phyloP scores from a whole-genome alignment of 2,113 vertebrate genomes.

The Triplophysa dalaica region DNA sequence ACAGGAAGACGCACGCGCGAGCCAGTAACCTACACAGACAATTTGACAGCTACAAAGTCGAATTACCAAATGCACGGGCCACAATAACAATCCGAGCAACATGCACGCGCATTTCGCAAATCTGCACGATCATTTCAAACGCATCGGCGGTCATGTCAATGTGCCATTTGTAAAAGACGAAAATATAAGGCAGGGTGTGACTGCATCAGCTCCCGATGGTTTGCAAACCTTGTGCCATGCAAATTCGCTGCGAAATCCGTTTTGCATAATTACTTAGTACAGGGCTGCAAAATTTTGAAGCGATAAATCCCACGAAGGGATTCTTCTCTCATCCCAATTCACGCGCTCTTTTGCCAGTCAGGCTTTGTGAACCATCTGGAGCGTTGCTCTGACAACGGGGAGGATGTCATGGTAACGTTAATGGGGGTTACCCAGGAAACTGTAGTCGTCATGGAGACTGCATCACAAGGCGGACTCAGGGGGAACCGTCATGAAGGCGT shows the following conservation, averaged over 20 bases:
- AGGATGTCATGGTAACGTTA: conserved; percentile 86
- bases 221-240: conserved; percentile 4
- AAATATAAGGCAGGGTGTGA: neutral
- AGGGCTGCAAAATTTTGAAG: neutral
- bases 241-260: neutral
- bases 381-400: conserved; percentile 78
- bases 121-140: neutral
- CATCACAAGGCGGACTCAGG: conserved; percentile 82
- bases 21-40: neutral
- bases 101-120: neutral
- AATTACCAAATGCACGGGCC: neutral
- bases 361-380: conserved; percentile 79
- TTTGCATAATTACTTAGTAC: neutral
- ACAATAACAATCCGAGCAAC: neutral
- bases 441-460: conserved; percentile 89
- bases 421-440: conserved; percentile 95
- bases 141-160: neutral
- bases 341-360: conserved; percentile 55
- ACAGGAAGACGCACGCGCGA: conserved; percentile 13
- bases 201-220: conserved; percentile 30
- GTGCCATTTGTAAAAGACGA: neutral
- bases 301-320: neutral
- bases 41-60: neutral
- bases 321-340: conserved; percentile 35
- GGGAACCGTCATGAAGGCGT: conserved; percentile 80